Evolutionary conservation across 2,113 vertebrate species (phyloP).

Genomic region (Hemiprocne comata): DNA sequence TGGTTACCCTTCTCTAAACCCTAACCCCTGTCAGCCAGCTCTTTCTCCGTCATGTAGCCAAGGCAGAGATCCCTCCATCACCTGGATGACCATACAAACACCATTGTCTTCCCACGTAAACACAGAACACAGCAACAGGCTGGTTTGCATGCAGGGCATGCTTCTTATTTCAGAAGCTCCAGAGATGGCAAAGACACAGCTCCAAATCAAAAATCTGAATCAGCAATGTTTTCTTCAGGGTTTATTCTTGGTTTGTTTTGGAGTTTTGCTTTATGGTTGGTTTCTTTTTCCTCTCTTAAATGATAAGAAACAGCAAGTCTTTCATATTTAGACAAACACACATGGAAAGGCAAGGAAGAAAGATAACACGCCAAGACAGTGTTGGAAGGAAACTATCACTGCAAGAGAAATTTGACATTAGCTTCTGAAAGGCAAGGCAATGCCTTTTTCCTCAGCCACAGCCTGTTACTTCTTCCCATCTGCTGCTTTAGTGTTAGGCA

Average conservation of each 20-base stretch:
- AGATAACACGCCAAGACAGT: not conserved
- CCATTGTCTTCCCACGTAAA: not conserved
- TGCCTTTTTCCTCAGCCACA: not conserved
- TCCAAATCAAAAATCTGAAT: not conserved
- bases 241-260: not conserved
- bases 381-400: not conserved
- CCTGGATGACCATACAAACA: not conserved
- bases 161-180: not conserved
- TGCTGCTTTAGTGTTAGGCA: not conserved
- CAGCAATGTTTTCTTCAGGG: not conserved
- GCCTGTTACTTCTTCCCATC: not conserved
- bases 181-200: not conserved
- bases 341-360: not conserved
- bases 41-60: not conserved
- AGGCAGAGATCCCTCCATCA: not conserved
- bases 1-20: not conserved
- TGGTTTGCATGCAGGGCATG: not conserved
- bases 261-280: not conserved
- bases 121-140: rapidly evolving
- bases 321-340: not conserved
- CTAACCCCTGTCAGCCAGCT: not conserved
- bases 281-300: not conserved
- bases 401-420: not conserved
- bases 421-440: not conserved
- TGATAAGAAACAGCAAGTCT: not conserved